These are phyloP conservation scores for Triplophysa yarkandensis DNA, from an alignment of 2,797 vertebrate species.

Conservation along the genomic window DNA sequence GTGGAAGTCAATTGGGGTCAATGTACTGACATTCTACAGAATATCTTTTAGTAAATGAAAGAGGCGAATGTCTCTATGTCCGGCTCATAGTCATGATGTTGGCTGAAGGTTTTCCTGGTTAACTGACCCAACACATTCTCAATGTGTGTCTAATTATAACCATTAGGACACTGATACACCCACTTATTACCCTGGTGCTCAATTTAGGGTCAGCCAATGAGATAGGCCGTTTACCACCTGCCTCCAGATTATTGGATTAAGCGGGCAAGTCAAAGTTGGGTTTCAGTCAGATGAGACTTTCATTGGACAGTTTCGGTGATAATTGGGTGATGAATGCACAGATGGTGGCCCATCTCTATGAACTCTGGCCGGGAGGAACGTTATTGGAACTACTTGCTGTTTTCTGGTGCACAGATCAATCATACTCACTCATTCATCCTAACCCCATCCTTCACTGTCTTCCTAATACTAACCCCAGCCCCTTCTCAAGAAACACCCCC, in stretches of 20 bases:
- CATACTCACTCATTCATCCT: constrained; percentile 24
- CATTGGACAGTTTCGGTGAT: constrained; percentile 74
- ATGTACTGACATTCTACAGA: too few species aligned
- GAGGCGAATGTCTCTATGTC: too few species aligned
- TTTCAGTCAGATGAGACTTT: constrained; percentile 64
- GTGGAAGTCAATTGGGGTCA: too few species aligned
- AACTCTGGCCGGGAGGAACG: constrained; percentile 47
- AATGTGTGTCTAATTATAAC: constrained; percentile 59
- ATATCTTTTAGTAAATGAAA: too few species aligned
- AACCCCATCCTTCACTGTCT: constrained; percentile 8
- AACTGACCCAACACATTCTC: constrained; percentile 31
- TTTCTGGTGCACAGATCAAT: constrained; percentile 32
- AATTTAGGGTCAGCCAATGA: constrained; percentile 51
- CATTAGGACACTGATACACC: constrained; percentile 56
- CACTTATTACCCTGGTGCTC: constrained; percentile 48
- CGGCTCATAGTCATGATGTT: constrained; percentile 41
- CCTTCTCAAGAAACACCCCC: background rate
- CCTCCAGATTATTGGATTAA: constrained; percentile 62
- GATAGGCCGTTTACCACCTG: constrained; percentile 43
- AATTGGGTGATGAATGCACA: constrained; percentile 75
- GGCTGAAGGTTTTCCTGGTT: constrained; percentile 39
- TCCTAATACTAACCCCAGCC: background rate
- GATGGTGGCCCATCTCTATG: constrained; percentile 63
- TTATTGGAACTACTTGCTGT: constrained; percentile 33
- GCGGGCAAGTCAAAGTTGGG: constrained; percentile 50